These are phyloP conservation scores for Sphaerophoria rueppellii DNA, from an alignment of 2,888 invertebrate species.

Conservation along the genomic window DNA sequence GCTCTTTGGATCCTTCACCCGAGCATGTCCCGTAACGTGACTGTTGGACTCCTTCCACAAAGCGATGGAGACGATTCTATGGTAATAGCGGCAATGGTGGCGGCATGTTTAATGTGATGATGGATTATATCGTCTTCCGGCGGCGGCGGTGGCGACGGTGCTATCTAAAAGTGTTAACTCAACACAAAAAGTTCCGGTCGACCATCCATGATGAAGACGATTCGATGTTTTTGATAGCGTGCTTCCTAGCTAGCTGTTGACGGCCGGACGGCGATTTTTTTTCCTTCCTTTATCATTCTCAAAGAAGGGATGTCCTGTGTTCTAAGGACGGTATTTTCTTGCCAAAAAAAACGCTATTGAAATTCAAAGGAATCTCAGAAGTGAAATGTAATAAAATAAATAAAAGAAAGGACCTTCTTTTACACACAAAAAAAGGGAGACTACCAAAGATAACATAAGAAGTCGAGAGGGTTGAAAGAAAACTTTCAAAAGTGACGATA, in stretches of 20 bases:
- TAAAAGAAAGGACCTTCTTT: slow-evolving; percentile 21
- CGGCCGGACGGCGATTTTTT: slow-evolving; percentile 5
- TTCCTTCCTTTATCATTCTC: slow-evolving; percentile 16
- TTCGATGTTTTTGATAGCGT: slow-evolving; percentile 8
- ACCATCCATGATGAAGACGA: slow-evolving; percentile 11
- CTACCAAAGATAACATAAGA: slow-evolving; percentile 15
- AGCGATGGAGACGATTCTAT: background rate
- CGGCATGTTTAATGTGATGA: slow-evolving; percentile 47
- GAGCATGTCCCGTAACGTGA: background rate
- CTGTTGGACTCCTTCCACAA: background rate
- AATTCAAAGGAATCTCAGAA: slow-evolving; percentile 9
- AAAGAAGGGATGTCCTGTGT: slow-evolving; percentile 7
- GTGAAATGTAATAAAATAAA: slow-evolving; percentile 50
- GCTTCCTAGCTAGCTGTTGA: background rate
- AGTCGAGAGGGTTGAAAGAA: slow-evolving; percentile 8
- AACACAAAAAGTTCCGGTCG: slow-evolving; percentile 61
- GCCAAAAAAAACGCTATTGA: slow-evolving; percentile 48
- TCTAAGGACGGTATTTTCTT: background rate
- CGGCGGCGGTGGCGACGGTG: background rate
- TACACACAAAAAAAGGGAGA: background rate
- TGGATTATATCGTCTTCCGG: slow-evolving; percentile 62
- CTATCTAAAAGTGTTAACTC: slow-evolving; percentile 65
- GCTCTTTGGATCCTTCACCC: no score
- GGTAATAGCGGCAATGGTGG: background rate
- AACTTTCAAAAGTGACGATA: slow-evolving; percentile 71